Conservation (phyloP, 53 echinoderm and acorn worm species). For the Luidia sarsii region DNA sequence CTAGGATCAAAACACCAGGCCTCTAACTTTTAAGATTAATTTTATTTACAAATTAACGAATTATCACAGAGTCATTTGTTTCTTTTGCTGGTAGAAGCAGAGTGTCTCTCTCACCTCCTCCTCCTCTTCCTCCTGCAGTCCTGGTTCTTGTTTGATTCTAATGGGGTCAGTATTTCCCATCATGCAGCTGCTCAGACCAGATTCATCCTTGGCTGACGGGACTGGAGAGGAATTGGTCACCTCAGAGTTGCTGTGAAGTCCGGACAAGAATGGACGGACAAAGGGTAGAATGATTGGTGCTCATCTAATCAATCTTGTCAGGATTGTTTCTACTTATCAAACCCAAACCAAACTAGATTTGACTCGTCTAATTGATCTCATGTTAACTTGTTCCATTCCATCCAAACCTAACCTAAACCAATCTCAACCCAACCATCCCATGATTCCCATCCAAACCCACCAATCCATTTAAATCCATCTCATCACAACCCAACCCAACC, state of each 20-base stretch:
- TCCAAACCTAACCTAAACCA: background rate
- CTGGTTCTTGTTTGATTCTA: conserved; percentile 31
- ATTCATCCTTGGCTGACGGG: background rate
- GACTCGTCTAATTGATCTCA: too few species aligned
- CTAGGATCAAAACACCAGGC: too few species aligned
- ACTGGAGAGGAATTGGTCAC: background rate
- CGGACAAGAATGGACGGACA: background rate
- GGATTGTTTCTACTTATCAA: too few species aligned
- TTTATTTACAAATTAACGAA: too few species aligned
- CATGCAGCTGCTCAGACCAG: conserved; percentile 34
- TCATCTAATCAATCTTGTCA: too few species aligned
- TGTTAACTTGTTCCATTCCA: background rate
- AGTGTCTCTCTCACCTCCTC: too few species aligned
- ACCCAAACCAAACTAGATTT: too few species aligned
- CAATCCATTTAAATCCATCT: background rate
- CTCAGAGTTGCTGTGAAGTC: background rate
- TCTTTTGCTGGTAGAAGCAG: too few species aligned
- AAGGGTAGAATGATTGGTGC: too few species aligned
- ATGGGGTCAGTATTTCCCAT: conserved; percentile 24
- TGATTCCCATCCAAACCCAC: background rate
- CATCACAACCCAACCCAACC: background rate
- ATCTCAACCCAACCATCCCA: background rate
- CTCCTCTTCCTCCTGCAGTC: background rate
- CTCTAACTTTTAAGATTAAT: too few species aligned
- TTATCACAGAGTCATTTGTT: too few species aligned